phyloP scores from a whole-genome alignment of 2,797 vertebrate genomes.

The Pristis pectinata region DNA sequence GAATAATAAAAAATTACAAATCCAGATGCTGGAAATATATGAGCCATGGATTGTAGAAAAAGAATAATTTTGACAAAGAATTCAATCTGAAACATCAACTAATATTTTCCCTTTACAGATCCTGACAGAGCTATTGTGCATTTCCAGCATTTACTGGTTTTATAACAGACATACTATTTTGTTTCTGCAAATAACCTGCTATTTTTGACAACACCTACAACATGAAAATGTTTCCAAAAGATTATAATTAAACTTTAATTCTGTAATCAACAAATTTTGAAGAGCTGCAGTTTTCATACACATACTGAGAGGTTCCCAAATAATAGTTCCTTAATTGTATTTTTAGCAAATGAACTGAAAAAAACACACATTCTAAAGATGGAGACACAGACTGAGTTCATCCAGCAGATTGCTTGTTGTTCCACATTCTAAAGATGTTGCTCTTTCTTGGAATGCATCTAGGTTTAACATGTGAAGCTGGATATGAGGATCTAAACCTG shows the following conservation, averaged over 20 bases:
- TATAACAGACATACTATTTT: background rate
- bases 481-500: too few relatives aligned
- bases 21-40: background rate
- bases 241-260: background rate
- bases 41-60: background rate
- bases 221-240: background rate
- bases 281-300: background rate
- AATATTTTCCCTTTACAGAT: background rate
- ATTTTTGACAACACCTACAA: background rate
- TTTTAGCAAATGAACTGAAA: background rate
- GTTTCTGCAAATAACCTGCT: background rate
- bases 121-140: background rate
- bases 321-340: background rate
- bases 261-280: background rate
- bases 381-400: too few relatives aligned
- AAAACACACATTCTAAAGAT: background rate
- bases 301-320: background rate
- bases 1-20: background rate
- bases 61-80: background rate
- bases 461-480: background rate
- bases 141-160: background rate
- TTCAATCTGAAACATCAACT: background rate
- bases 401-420: too few relatives aligned
- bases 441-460: background rate
- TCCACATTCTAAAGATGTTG: background rate